A percentile compares a stretch with the other conserved stretches of the same genome.
Conservation (phyloP, 2,113 vertebrate species). For the Seriola aureovittata region DNA sequence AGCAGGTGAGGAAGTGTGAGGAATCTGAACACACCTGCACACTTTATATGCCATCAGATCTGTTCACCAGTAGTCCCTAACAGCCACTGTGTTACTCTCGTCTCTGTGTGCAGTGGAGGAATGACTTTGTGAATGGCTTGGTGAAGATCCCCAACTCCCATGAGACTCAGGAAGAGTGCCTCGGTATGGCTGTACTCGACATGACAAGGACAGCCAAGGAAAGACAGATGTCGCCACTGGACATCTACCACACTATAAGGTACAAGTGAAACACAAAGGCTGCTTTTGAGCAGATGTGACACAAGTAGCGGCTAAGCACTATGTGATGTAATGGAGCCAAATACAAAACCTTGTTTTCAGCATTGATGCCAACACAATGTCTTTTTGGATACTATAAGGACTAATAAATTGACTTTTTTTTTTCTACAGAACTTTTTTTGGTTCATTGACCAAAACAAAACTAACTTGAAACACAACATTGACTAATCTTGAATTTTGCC, state of each 20-base stretch:
- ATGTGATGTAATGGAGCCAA: neutral
- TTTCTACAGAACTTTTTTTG: too few species aligned
- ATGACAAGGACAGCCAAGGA: constrained; percentile 97
- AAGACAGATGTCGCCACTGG: constrained; percentile 89
- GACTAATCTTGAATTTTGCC: too few species aligned
- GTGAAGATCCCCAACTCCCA: constrained; percentile 92
- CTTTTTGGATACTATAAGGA: neutral
- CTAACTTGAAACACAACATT: too few species aligned
- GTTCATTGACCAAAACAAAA: too few species aligned
- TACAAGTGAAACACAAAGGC: constrained; percentile 57
- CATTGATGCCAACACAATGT: neutral
- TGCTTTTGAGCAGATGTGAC: neutral
- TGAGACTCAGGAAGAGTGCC: constrained; percentile 96
- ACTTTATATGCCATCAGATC: neutral
- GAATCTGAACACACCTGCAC: neutral
- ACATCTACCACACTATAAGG: constrained; percentile 93
- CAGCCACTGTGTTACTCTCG: neutral
- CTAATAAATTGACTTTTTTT: too few species aligned
- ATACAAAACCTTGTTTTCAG: neutral
- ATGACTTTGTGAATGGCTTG: constrained; percentile 93
- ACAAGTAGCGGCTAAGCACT: neutral
- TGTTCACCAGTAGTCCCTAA: neutral
- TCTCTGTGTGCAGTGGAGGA: constrained; percentile 88
- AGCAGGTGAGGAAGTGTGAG: neutral
- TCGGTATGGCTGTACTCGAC: constrained; percentile 98